Evolutionary conservation across 1,140 invertebrate species (phyloP), one percentile per base, ranked within the genome.

Genomic region (Meloidogyne hapla): DNA sequence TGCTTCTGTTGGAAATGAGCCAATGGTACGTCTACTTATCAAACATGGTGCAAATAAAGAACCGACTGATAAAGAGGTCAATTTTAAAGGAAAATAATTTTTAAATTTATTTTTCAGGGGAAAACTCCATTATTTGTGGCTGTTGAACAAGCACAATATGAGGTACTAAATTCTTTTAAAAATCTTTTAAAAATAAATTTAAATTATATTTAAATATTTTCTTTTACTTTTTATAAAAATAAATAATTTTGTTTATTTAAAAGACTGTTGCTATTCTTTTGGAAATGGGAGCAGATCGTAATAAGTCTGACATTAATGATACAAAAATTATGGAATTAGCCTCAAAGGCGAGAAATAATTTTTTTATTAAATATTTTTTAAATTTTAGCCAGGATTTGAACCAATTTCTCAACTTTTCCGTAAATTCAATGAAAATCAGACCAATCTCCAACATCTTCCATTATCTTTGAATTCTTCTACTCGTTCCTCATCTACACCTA

Each of bases 251-350:
- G n/a, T n/a, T n/a, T n/a, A n/a, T 56, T n/a, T n/a, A n/a, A n/a
- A 56, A 56, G 48, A 5, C 48, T n/a, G 48, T 56, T n/a, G n/a
- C 48, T 56, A 18, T n/a, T 1, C 48, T 73, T 21, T 40, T 73
- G 25, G 40, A 64, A 33, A 23, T 63, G 23, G 40, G 56, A 10
- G 71, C 71, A 61, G 71, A 73, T 21, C 42, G 71, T 38, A 65
- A 23, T 33, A 73, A 73, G n/a, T 15, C 71, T 10, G 64, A 73
- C 4, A 56, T 61, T 18, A 64, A 42, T 8, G 71, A 73, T 23
- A 73, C 56, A 23, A 73, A 73, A 33, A 73, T 73, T 21, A 73
- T 56, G 56, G 71, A 73, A 15, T 64, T 73, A 12, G 38, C 21
- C 38, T 73, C 56, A 26, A 33, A 33, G 3, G 71, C 33, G 8